Percentiles rank a stretch among this genome's conserved stretches.
Evolutionary conservation across 2,113 vertebrate genomes (phyloP).

Genomic region (Indicator indicator): DNA sequence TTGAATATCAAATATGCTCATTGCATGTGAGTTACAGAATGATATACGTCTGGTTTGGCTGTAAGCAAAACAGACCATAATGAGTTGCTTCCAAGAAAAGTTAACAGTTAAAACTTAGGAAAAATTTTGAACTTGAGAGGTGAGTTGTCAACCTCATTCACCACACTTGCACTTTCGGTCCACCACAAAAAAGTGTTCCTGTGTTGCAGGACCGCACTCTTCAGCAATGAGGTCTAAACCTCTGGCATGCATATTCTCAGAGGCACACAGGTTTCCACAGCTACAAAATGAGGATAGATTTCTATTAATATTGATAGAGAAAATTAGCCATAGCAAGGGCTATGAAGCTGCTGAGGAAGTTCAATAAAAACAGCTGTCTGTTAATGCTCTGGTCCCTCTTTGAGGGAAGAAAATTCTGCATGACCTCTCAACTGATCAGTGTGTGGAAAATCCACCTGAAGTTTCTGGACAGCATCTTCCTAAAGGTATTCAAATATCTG

Average conservation of each 20-base stretch:
- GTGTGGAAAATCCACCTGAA: not conserved
- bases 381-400: not conserved
- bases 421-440: not conserved
- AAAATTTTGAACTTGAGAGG: not conserved
- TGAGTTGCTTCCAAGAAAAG: not conserved
- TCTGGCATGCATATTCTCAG: not conserved
- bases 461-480: not conserved
- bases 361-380: not conserved
- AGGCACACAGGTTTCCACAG: not conserved
- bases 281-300: not conserved
- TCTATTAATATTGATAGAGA: not conserved
- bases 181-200: not conserved
- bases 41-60: not conserved
- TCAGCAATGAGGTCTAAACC: not conserved
- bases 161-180: not conserved
- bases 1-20: not conserved
- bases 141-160: not conserved
- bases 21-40: not conserved
- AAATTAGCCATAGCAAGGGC: not conserved
- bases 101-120: not conserved
- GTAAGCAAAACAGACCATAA: not conserved
- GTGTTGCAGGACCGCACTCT: not conserved
- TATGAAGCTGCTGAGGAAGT: not conserved
- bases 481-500: not conserved
- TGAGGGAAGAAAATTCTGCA: not conserved